Conservation (phyloP, 2,113 vertebrate genomes). For the Ophiodon elongatus region DNA sequence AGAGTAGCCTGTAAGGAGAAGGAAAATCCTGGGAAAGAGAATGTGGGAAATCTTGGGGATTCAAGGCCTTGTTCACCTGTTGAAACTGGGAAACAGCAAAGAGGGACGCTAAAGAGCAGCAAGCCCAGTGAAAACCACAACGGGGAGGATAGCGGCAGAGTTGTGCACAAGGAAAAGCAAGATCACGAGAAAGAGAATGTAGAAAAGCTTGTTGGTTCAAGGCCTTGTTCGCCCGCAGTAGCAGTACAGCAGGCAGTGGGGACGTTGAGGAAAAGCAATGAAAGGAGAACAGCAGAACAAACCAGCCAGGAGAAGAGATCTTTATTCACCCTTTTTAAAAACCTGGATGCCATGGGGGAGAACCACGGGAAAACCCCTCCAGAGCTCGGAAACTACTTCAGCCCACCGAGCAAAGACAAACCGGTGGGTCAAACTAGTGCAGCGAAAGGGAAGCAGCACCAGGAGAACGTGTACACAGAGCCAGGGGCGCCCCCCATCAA, state of each 20-base stretch:
- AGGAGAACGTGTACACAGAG: slow-evolving; percentile 85
- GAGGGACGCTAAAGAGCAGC: slow-evolving; percentile 67
- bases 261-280: slow-evolving; percentile 48
- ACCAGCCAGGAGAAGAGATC: slow-evolving; percentile 83
- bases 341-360: slow-evolving; percentile 89
- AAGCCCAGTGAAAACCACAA: slow-evolving; percentile 19
- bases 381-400: slow-evolving; percentile 91
- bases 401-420: slow-evolving; percentile 81
- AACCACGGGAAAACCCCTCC: slow-evolving; percentile 83
- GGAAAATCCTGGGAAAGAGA: slow-evolving; percentile 48
- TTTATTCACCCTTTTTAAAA: slow-evolving; percentile 90
- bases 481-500: slow-evolving; percentile 86
- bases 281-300: slow-evolving; percentile 63
- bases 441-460: slow-evolving; percentile 52
- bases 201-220: slow-evolving; percentile 34
- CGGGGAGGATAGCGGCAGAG: slow-evolving; percentile 6
- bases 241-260: slow-evolving; percentile 67
- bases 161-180: slow-evolving; percentile 17
- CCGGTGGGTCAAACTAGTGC: slow-evolving; percentile 63
- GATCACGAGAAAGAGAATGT: slow-evolving; percentile 55
- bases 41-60: slow-evolving; percentile 22
- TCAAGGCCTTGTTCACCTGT: slow-evolving; percentile 48
- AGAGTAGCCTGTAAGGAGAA: slow-evolving; percentile 36
- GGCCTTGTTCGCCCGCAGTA: slow-evolving; percentile 22
- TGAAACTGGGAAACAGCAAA: slow-evolving; percentile 66